Evolutionary conservation across 2,888 invertebrate species (phyloP).

Genomic region (Gastracanthus pulcherrimus): DNA sequence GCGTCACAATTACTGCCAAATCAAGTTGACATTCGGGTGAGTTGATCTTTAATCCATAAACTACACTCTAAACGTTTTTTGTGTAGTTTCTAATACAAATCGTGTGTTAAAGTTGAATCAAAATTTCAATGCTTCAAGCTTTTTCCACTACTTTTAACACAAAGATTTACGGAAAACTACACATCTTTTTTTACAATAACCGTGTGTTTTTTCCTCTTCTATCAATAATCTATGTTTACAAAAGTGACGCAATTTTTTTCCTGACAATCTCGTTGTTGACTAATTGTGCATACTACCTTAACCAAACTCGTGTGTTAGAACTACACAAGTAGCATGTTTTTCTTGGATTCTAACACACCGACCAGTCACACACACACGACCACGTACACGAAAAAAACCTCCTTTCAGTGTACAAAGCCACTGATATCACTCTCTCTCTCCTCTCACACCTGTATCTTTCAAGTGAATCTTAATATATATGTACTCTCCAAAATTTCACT

Average conservation of each 20-base stretch:
- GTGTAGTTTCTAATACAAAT: constrained; percentile 3
- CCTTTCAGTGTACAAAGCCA: not conserved
- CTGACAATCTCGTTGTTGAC: constrained; percentile 4
- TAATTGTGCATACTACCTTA: not conserved
- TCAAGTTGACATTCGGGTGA: constrained; percentile 59
- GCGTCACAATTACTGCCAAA: constrained; percentile 59
- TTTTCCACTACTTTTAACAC: not conserved
- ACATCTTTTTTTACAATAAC: not conserved
- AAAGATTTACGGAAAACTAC: constrained; percentile 9
- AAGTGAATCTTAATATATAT: not conserved
- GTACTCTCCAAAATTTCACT: constrained; percentile 14
- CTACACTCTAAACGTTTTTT: constrained; percentile 25
- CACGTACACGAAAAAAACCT: not conserved
- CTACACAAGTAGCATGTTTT: not conserved
- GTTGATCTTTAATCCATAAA: constrained; percentile 56
- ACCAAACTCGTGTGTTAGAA: not conserved
- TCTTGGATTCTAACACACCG: not conserved
- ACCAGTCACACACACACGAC: not conserved
- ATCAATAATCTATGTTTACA: not conserved
- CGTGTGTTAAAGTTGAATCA: constrained; percentile 5
- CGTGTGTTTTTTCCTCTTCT: constrained; percentile 6
- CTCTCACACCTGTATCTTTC: not conserved
- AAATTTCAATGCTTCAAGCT: not conserved
- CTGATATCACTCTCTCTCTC: not conserved
- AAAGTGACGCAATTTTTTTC: not conserved